Evolutionary conservation across 2,888 invertebrate genomes (phyloP).

Genomic region (Girardia tigrina): DNA sequence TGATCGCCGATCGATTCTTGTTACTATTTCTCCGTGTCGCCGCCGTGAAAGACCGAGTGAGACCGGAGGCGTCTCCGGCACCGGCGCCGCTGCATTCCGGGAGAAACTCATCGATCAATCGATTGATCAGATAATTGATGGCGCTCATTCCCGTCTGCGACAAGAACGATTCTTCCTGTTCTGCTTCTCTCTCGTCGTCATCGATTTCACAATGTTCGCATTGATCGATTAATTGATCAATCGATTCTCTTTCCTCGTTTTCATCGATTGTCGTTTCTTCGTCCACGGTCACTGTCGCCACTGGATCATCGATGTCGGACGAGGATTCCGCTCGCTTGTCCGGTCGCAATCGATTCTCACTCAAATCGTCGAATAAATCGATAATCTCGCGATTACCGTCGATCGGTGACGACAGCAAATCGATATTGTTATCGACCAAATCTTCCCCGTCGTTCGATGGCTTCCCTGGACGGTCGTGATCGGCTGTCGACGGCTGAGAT

Average conservation of each 20-base stretch:
- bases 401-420: neutral
- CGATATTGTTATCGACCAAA: too few species aligned
- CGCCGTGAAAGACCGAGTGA: neutral
- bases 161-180: neutral
- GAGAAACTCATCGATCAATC: neutral
- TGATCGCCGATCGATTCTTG: too few species aligned
- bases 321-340: neutral
- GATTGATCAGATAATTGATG: neutral
- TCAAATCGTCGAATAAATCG: neutral
- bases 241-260: neutral
- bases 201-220: too few species aligned
- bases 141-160: neutral
- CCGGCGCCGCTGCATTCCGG: too few species aligned
- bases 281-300: neutral
- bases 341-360: neutral
- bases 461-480: too few species aligned
- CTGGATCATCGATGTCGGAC: neutral
- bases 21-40: neutral
- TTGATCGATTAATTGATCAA: too few species aligned
- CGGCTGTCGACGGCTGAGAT: neutral
- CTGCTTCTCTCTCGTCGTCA: neutral
- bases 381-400: neutral
- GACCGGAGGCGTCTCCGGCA: too few species aligned
- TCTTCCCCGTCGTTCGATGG: too few species aligned
- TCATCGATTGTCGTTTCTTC: neutral